Evolutionary conservation across 2,113 vertebrate species (phyloP).

Genomic region (Tetrax tetrax): DNA sequence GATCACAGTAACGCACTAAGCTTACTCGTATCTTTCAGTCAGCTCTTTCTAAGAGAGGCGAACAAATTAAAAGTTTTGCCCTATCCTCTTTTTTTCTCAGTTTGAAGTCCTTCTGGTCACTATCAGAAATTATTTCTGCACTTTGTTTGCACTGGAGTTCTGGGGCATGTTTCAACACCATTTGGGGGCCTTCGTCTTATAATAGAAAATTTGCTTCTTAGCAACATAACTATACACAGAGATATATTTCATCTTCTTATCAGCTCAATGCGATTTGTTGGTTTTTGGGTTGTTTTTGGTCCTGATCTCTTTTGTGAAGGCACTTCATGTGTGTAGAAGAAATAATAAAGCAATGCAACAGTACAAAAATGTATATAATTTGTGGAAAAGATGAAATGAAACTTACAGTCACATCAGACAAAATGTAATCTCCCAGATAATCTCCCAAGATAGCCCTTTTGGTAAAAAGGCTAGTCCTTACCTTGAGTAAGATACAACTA

Average conservation of each 20-base stretch:
- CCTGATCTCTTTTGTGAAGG: neutral
- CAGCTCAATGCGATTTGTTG: neutral
- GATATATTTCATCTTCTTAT: neutral
- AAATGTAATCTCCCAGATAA: neutral
- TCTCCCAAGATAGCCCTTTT: neutral
- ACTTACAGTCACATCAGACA: neutral
- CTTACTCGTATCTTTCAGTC: neutral
- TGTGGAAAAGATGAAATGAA: neutral
- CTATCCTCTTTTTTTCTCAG: neutral
- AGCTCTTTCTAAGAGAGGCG: neutral
- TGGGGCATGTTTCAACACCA: neutral
- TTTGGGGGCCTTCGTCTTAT: neutral
- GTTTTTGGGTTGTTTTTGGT: neutral
- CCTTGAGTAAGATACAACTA: neutral
- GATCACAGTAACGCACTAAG: conserved; percentile 12
- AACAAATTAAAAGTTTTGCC: conserved; percentile 53
- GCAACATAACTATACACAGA: neutral
- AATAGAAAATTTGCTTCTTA: neutral
- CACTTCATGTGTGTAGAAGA: neutral
- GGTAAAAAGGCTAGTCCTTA: neutral
- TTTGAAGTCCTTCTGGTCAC: neutral
- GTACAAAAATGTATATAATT: neutral
- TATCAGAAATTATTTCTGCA: neutral
- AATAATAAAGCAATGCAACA: neutral
- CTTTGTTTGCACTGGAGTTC: neutral